Evolutionary conservation across 1,140 invertebrate genomes (phyloP), one percentile per base, ranked within the genome.

Genomic region (Prorops nasuta): DNA sequence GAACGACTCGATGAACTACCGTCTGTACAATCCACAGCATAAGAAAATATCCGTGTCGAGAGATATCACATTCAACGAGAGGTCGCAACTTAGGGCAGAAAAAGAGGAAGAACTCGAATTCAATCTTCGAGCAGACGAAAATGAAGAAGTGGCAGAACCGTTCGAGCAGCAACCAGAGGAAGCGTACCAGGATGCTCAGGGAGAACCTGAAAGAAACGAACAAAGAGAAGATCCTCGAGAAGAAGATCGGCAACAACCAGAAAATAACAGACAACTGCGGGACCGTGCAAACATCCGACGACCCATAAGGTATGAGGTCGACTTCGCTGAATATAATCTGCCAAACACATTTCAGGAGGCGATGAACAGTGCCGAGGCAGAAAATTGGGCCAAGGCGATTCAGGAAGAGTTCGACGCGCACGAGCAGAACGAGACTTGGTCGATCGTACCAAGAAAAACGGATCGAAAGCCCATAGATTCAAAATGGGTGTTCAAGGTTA

Each of bases 401-500:
- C 16, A 49, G 0, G 54, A 63, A 3, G 64, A 63, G 15, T 10
- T 61, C 2, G 8, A 54, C 22, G 60, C 60, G 15, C 58, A 60
- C 16, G 17, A 21, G 3, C 43, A 49, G 43, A 67, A 65, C 38
- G 14, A 46, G 4, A 65, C 58, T 0, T 63, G 62, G 60, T 36
- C 44, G n/a, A 3, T 64, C 0, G 48, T 53, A 0, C 1, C 43
- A 24, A 44, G 47, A 39, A 46, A 49, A 0, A 2, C 18, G 8
- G 42, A 69, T 9, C 49, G 53, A 10, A 71, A 63, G 51, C 2
- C 59, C 1, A 70, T 73, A n/a, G 53, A 55, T 1, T 70, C 54
- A 34, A 71, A 62, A 56, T 73, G 69, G 66, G 66, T 74, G 0
- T 74, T 76, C 31, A 56, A 60, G 17, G 54, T 72, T 16, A 4